phyloP scores from a whole-genome alignment of 2,797 vertebrate species.

The Amblyopsis hoosieri region DNA sequence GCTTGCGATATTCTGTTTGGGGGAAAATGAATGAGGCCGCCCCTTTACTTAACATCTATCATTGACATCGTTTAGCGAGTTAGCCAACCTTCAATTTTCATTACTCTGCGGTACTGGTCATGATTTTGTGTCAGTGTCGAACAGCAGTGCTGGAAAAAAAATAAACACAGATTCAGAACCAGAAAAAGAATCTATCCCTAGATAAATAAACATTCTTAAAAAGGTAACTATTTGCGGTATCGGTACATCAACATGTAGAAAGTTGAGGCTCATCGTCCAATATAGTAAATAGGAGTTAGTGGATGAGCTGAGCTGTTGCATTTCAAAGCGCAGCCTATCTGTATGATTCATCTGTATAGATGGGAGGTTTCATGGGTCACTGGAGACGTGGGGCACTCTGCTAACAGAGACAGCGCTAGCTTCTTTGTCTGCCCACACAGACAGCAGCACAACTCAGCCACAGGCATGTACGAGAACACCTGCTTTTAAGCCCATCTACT shows the following conservation, averaged over 20 bases:
- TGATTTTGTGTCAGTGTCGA: conserved; percentile 52
- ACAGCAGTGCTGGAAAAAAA: conserved; percentile 15
- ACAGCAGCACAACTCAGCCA: conserved; percentile 47
- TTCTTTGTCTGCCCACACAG: conserved; percentile 62
- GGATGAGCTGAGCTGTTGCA: conserved; percentile 43
- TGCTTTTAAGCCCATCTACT: conserved; percentile 36
- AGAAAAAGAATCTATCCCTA: conserved; percentile 29
- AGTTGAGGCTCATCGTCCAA: too few relatives aligned
- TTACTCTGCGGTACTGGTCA: conserved; percentile 35
- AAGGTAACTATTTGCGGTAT: conserved; percentile 17
- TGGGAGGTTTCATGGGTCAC: conserved; percentile 69
- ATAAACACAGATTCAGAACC: conserved; percentile 39
- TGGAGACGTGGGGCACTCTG: conserved; percentile 62
- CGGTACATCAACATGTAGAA: not conserved
- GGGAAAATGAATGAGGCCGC: not conserved
- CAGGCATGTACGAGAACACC: conserved; percentile 43
- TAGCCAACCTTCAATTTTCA: conserved; percentile 25
- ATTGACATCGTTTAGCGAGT: conserved; percentile 26
- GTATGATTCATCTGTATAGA: conserved; percentile 70
- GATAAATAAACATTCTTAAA: conserved; percentile 44
- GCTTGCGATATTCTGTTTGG: conserved; percentile 17
- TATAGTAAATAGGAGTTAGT: not conserved
- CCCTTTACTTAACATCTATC: not conserved
- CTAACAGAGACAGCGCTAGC: conserved; percentile 65
- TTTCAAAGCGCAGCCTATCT: conserved; percentile 55